Conservation (phyloP, 64 coral and sea anemone genomes). For the Pocillopora verrucosa region DNA sequence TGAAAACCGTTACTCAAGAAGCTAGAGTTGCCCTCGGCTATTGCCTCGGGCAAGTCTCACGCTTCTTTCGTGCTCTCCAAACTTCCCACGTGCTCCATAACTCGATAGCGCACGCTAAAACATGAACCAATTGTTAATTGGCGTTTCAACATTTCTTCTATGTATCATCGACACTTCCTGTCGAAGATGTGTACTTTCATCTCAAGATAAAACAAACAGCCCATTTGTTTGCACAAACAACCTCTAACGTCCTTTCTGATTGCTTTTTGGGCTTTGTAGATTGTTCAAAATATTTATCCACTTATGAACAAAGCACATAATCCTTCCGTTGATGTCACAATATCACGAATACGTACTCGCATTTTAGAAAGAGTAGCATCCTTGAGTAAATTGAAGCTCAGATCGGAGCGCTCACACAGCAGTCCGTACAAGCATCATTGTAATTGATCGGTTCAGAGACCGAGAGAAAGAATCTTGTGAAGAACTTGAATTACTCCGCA, state of each 20-base stretch:
- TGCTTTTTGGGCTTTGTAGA: not conserved
- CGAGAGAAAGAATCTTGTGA: too few species aligned
- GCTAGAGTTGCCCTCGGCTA: too few species aligned
- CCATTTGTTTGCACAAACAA: not conserved
- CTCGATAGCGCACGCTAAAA: too few species aligned
- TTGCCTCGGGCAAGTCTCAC: too few species aligned
- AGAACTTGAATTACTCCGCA: too few species aligned
- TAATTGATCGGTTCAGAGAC: too few species aligned
- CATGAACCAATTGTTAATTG: not conserved
- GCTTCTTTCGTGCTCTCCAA: too few species aligned
- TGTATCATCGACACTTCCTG: not conserved
- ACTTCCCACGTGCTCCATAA: too few species aligned
- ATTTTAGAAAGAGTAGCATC: not conserved
- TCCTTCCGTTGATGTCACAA: not conserved
- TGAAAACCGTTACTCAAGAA: too few species aligned
- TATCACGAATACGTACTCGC: not conserved
- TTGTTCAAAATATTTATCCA: not conserved
- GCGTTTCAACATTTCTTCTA: not conserved
- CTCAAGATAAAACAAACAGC: not conserved
- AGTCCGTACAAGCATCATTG: too few species aligned
- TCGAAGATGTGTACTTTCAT: not conserved
- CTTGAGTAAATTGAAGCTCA: too few species aligned
- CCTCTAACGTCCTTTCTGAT: not conserved
- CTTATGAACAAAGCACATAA: not conserved
- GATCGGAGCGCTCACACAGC: too few species aligned